Base-by-base conservation (phyloP, 2,797 vertebrate genomes). In the Somateria mollissima region DNA sequence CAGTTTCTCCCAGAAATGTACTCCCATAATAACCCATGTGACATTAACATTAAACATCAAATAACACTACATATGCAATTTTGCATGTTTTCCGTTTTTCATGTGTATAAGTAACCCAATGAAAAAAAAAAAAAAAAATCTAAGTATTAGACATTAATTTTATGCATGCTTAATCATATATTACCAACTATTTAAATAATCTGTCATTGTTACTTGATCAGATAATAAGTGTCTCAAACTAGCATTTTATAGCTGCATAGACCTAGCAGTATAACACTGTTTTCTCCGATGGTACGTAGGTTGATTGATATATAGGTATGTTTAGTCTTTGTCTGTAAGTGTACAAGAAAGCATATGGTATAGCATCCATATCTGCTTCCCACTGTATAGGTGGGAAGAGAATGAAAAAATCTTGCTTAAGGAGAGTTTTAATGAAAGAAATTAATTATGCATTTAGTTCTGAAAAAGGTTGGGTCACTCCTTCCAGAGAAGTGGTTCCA, bases 1-100 rank as follows among this genome's bases (percentile, higher is more conserved):
- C 37, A 73, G 34, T 79, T 90, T 93, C 32, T 94, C 65, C 60
- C 90, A 54, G 45, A 94, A 96, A 94, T n/a, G 4, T 47, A 76
- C 24, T 89, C 83, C 58, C 30, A 56, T 74, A 72, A 86, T 90
- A 86, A 32, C 3, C 8, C 76, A 73, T 78, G 45, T 56, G 36
- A 78, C 9, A 82, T 62, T 79, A 22, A 66, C 92, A 85, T 92
- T 67, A 80, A 73, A 34, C 32, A 53, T 84, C 16, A 41, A 22
- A 58, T 91, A 54, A 88, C 87, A 94, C 94, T 86, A 4, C 7
- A 85, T 27, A 16, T 41, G 66, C 1, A 60, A 9, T 51, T 47
- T 82, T 69, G 76, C 4, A 11, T 30, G 51, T 86, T 57, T 83
- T 54, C 37, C 39, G 1, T 27, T 51, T 86, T 84, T 64, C 18